These are phyloP conservation scores for Sebastolobus alascanus DNA, from an alignment of 2,797 vertebrate species.

Conservation along the genomic window DNA sequence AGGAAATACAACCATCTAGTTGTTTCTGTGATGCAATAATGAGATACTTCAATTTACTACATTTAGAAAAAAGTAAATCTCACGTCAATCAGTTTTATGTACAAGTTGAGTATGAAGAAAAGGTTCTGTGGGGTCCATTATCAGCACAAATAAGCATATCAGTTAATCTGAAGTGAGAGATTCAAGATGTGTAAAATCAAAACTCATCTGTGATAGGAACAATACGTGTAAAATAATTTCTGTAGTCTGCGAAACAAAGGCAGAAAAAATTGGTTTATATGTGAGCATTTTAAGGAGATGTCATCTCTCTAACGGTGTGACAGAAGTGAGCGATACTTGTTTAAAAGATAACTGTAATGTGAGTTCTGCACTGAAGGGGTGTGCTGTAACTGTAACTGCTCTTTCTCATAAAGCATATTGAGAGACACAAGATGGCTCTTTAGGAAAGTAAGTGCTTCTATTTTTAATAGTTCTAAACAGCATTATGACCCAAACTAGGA, in stretches of 20 bases:
- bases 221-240: background rate
- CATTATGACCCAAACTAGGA: background rate
- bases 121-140: background rate
- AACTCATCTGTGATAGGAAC: background rate
- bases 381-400: slow-evolving; percentile 21
- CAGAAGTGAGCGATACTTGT: background rate
- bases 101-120: background rate
- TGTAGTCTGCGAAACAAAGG: background rate
- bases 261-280: background rate
- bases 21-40: background rate
- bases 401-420: background rate
- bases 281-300: background rate
- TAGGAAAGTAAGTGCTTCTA: background rate
- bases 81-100: background rate
- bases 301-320: background rate
- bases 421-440: background rate
- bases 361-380: background rate
- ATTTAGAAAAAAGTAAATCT: background rate
- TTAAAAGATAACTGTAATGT: slow-evolving; percentile 12
- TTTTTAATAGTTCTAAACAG: slow-evolving; percentile 13
- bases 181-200: background rate
- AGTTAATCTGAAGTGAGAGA: background rate
- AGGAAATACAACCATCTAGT: no score
- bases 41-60: background rate
- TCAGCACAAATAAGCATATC: background rate